Percentiles rank a stretch among this genome's conserved stretches.
phyloP scores from a whole-genome alignment of 2,888 invertebrate species.

The Morpho helenor region DNA sequence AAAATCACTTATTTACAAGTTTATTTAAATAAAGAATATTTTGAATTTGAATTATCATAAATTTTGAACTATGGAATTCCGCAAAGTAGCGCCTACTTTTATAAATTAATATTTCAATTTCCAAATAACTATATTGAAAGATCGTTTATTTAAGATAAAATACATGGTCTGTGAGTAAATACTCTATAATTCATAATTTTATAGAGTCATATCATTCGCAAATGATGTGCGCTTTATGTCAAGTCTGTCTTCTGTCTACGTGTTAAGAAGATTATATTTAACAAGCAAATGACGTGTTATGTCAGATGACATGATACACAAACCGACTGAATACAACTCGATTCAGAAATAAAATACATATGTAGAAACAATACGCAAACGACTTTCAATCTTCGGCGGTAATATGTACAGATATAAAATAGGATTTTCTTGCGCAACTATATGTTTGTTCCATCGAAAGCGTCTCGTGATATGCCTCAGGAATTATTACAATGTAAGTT shows the following conservation, averaged over 20 bases:
- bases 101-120: too few relatives aligned
- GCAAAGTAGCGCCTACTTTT: too few relatives aligned
- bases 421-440: constrained; percentile 34
- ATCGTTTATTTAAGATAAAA: too few relatives aligned
- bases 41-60: too few relatives aligned
- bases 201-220: too few relatives aligned
- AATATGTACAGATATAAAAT: not conserved
- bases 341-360: constrained; percentile 4
- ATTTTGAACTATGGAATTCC: too few relatives aligned
- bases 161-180: too few relatives aligned
- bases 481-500: constrained; percentile 25
- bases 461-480: constrained; percentile 17
- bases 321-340: constrained; percentile 17
- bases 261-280: constrained; percentile 35
- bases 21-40: too few relatives aligned
- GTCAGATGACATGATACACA: constrained; percentile 10
- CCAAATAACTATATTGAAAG: too few relatives aligned
- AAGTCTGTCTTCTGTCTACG: not conserved
- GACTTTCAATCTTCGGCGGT: not conserved
- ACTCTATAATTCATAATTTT: too few relatives aligned
- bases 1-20: too few relatives aligned
- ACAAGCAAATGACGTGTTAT: constrained; percentile 39
- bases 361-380: not conserved
- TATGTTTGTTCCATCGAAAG: constrained; percentile 14
- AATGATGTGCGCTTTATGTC: not conserved